A percentile compares a stretch with the other conserved stretches of the same genome.
Evolutionary conservation across 2,797 vertebrate species (phyloP).

Genomic region (Helarctos malayanus): DNA sequence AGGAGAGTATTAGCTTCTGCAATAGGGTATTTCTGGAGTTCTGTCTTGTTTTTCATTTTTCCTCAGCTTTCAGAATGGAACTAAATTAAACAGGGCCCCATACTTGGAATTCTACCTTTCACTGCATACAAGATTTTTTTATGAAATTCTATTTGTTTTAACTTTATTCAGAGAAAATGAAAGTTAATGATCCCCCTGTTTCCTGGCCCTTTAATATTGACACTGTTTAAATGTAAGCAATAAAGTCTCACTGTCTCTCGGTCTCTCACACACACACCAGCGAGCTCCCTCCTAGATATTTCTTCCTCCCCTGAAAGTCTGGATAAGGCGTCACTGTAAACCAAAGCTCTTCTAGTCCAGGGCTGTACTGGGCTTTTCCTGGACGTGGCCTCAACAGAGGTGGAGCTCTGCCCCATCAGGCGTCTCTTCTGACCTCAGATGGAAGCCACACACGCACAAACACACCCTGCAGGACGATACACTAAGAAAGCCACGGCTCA

Average conservation of each 20-base stretch:
- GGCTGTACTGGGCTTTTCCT: background rate
- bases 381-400: background rate
- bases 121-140: background rate
- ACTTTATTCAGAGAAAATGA: background rate
- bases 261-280: rapidly evolving
- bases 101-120: background rate
- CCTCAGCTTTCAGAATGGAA: background rate
- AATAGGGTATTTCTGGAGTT: background rate
- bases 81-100: background rate
- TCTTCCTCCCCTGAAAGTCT: rapidly evolving
- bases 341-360: background rate
- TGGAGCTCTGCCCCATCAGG: background rate
- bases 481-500: too few species aligned
- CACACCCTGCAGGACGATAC: background rate
- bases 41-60: background rate
- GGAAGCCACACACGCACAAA: background rate
- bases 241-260: background rate
- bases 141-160: background rate
- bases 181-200: background rate
- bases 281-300: background rate
- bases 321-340: background rate
- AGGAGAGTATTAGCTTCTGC: background rate
- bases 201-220: background rate
- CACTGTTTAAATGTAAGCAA: background rate
- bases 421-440: constrained; percentile 21